Percentiles rank a stretch among this genome's conserved stretches.
Evolutionary conservation across 2,113 vertebrate species (phyloP).

Genomic region (Neogobius melanostomus): DNA sequence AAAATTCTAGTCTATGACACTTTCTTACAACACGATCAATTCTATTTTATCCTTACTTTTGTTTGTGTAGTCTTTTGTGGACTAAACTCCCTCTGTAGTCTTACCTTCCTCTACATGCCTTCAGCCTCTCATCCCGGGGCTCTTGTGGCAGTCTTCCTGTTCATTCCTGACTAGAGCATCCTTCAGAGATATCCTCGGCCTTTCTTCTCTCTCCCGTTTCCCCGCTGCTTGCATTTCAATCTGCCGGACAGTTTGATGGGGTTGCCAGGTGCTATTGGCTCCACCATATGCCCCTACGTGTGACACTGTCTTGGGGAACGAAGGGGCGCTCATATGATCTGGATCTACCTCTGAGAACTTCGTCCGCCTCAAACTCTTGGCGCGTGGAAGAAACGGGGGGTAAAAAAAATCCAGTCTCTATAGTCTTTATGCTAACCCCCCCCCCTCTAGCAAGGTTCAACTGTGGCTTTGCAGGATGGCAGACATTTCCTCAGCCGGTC

Average conservation of each 20-base stretch:
- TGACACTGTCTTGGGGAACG: conserved; percentile 43
- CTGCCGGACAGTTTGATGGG: conserved; percentile 59
- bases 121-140: conserved; percentile 32
- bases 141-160: conserved; percentile 43
- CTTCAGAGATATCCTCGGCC: conserved; percentile 59
- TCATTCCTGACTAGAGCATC: conserved; percentile 55
- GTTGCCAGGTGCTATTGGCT: conserved; percentile 71
- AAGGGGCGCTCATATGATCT: conserved; percentile 52
- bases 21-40: background rate
- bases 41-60: background rate
- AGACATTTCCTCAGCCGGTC: conserved; percentile 31
- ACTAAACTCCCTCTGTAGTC: background rate
- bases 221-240: conserved; percentile 59
- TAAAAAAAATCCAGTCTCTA: conserved; percentile 37
- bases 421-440: conserved; percentile 41
- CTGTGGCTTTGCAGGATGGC: conserved; percentile 49
- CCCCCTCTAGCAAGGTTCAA: conserved; percentile 32
- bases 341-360: conserved; percentile 68
- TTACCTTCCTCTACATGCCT: conserved; percentile 11
- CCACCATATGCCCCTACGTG: conserved; percentile 46
- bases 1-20: too few relatives aligned
- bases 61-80: background rate
- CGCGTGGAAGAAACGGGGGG: conserved; percentile 38
- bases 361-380: conserved; percentile 55
- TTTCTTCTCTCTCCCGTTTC: conserved; percentile 60